A percentile compares a stretch with the other conserved stretches of the same genome.
phyloP scores from a whole-genome alignment of 2,113 vertebrate species.

The Embiotoca jacksoni region DNA sequence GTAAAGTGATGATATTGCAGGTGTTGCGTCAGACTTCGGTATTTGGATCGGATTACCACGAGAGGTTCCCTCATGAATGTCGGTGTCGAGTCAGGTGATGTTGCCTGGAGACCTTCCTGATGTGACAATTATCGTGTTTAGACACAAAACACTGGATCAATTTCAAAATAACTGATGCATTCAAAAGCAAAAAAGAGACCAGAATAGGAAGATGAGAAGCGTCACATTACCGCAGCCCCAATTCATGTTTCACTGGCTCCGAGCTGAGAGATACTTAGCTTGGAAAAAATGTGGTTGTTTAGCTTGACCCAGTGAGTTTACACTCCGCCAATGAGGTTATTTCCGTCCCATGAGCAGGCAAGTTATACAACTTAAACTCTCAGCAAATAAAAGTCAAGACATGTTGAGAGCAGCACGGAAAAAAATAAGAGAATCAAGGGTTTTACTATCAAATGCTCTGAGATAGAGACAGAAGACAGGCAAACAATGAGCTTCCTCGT shows the following conservation, averaged over 20 bases:
- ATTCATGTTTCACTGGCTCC: background rate
- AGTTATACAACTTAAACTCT: constrained; percentile 30
- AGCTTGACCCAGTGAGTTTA: constrained; percentile 40
- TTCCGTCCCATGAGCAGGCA: constrained; percentile 36
- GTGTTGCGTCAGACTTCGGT: constrained; percentile 14
- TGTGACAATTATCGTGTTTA: background rate
- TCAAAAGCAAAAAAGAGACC: background rate
- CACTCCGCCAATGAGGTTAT: constrained; percentile 26
- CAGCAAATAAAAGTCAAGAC: constrained; percentile 23
- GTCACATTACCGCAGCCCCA: background rate
- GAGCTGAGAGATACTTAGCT: constrained; percentile 1
- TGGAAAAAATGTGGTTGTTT: constrained; percentile 28
- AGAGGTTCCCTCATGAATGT: constrained; percentile 15
- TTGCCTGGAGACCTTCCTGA: background rate
- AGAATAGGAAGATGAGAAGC: background rate
- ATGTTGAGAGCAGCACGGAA: background rate
- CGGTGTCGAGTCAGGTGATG: background rate
- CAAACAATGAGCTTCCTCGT: constrained; percentile 52
- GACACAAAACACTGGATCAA: constrained; percentile 10
- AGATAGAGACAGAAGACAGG: constrained; percentile 42
- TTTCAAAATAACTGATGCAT: constrained; percentile 15
- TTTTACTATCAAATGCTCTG: background rate
- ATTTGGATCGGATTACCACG: constrained; percentile 16
- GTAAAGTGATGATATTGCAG: constrained; percentile 42
- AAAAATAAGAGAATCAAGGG: background rate